A percentile compares a stretch with the other conserved stretches of the same genome.
phyloP scores from a whole-genome alignment of 2,888 invertebrate genomes.

The Physocephala rufipes region DNA sequence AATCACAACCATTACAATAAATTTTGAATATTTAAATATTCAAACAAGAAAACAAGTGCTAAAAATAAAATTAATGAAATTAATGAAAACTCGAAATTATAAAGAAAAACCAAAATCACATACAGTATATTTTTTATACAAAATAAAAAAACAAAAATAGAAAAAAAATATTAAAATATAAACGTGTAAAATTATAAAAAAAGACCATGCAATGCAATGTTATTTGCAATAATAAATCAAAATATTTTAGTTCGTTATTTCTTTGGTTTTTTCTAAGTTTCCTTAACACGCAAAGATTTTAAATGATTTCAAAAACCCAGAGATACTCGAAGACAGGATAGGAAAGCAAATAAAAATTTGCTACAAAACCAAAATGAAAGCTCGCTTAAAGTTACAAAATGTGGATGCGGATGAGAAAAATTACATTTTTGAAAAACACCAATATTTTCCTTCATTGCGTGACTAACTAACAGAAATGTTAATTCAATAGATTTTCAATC shows the following conservation, averaged over 20 bases:
- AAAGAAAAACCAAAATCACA: conserved; percentile 47
- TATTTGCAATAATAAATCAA: conserved; percentile 13
- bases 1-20: conserved; percentile 42
- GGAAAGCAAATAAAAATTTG: too few species aligned
- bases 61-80: too few species aligned
- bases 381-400: too few species aligned
- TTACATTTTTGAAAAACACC: too few species aligned
- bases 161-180: conserved; percentile 31
- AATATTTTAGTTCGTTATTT: conserved; percentile 11
- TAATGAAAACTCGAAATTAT: conserved; percentile 42
- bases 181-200: too few species aligned
- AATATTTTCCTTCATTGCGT: too few species aligned
- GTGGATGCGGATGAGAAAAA: too few species aligned
- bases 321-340: too few species aligned
- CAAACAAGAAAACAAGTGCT: conserved; percentile 56
- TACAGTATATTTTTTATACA: conserved; percentile 35
- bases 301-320: conserved; percentile 28
- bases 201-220: neutral
- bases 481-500: too few species aligned
- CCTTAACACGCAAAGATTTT: conserved; percentile 34
- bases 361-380: too few species aligned
- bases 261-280: conserved; percentile 19
- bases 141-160: conserved; percentile 40
- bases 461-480: too few species aligned
- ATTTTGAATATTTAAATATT: conserved; percentile 65